Percentiles rank a stretch among this genome's conserved stretches.
phyloP scores from a whole-genome alignment of 2,888 invertebrate genomes.

The Dolichopus griseipennis region DNA sequence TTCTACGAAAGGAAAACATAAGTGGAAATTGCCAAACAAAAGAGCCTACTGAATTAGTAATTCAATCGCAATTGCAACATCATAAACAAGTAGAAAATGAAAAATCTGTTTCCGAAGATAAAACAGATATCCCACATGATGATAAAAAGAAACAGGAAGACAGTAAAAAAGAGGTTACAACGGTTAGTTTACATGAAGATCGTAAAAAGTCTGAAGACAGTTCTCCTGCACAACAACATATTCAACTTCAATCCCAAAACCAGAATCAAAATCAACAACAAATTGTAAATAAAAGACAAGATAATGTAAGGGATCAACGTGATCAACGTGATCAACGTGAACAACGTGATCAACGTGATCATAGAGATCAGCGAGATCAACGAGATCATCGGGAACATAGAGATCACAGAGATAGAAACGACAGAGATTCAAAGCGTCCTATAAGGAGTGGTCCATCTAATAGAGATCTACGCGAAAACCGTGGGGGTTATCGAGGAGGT shows the following conservation, averaged over 20 bases:
- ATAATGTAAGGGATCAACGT: constrained; percentile 7
- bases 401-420: constrained; percentile 12
- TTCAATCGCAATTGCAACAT: not conserved
- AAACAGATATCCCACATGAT: constrained; percentile 1
- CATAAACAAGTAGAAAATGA: constrained; percentile 14
- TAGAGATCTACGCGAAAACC: constrained; percentile 28
- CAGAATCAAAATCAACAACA: not conserved
- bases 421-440: constrained; percentile 2
- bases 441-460: constrained; percentile 9
- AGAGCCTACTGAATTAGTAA: constrained; percentile 15
- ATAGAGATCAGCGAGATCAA: constrained; percentile 19
- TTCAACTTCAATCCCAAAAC: constrained; percentile 5
- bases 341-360: constrained; percentile 17
- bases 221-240: not conserved
- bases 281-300: not conserved
- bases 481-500: constrained; percentile 41
- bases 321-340: not conserved
- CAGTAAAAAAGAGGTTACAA: constrained; percentile 9
- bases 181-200: constrained; percentile 11
- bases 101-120: constrained; percentile 5
- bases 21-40: constrained; percentile 16
- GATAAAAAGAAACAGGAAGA: not conserved
- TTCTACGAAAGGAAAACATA: constrained; percentile 13
- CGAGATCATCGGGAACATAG: constrained; percentile 13
- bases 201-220: constrained; percentile 13